A percentile compares a stretch with the other conserved stretches of the same genome.
These are phyloP conservation scores for Barnardius zonarius DNA, from an alignment of 2,113 vertebrate species.

Conservation along the genomic window DNA sequence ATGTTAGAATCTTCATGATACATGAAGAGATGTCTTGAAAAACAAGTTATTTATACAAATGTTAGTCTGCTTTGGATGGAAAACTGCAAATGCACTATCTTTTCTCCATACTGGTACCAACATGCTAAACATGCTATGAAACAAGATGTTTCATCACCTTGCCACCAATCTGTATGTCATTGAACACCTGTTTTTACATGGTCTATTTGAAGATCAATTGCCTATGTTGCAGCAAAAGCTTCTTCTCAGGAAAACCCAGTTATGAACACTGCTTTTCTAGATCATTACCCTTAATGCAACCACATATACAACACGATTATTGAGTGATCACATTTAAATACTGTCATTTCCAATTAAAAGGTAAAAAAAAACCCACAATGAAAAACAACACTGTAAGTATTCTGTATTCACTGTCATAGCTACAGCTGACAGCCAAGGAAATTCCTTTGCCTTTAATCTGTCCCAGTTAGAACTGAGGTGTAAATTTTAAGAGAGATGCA, in stretches of 20 bases:
- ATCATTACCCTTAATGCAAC: slow-evolving; percentile 16
- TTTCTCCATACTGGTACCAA: neutral
- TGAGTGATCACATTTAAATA: neutral
- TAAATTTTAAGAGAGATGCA: neutral
- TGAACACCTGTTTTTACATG: slow-evolving; percentile 15
- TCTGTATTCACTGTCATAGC: neutral
- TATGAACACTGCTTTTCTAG: neutral
- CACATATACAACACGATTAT: neutral
- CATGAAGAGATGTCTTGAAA: neutral
- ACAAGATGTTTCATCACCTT: neutral
- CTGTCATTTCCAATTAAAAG: neutral
- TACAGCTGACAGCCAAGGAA: neutral
- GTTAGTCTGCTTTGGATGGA: neutral
- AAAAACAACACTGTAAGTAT: neutral
- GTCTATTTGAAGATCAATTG: slow-evolving; percentile 53
- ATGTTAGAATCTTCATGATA: slow-evolving; percentile 1
- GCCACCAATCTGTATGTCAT: neutral
- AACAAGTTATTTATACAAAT: slow-evolving; percentile 19
- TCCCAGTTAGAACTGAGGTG: neutral
- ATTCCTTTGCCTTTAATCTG: neutral
- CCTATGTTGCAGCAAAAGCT: neutral
- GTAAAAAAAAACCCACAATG: neutral
- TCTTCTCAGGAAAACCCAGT: neutral
- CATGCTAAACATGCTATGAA: neutral
- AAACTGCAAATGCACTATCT: neutral